Evolutionary conservation across 2,888 invertebrate genomes (phyloP), one percentile per base, ranked within the genome.

Genomic region (Drosophila limbata): DNA sequence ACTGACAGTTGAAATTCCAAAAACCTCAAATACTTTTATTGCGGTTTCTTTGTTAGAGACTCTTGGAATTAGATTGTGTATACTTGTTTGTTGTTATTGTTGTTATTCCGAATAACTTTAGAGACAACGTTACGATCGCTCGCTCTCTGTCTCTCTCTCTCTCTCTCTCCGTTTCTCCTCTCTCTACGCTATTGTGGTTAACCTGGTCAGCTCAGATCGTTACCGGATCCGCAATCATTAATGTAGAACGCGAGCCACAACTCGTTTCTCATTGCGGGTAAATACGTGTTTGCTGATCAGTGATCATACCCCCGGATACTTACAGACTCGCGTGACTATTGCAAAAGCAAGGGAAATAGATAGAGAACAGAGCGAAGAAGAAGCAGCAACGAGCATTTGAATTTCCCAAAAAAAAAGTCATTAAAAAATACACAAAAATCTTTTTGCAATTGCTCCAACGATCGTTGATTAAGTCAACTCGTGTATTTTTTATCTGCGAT

Each of bases 11-110:
- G 25, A 61, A 69, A 63, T 35, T 59, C 55, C 52, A 40, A 55
- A 33, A 37, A 47, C 33, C 51, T 55, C 51, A 66, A 55, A 33
- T 45, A 60, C 48, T 57, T 66, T 63, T 64, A 78, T 73, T 78
- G 68, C 62, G 79, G 63, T 78, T 77, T 61, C 72, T 71, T 62
- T 77, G 57, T 66, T 65, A 51, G 44, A 42, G 40, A 53, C 37
- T 37, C 25, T 51, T 51, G 35, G 15, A 17, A 50, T 35, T 15
- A 53, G 53, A 25, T 31, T 55, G 33, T 33, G 21, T 44, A 33
- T 44, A 60, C 60, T 44, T 42, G 52, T 55, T 53, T 56, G 13
- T 45, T 56, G 11, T 50, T 31, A 11, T 52, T 35, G n/a, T 35
- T 60, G 31, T 51, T 40, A 37, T 57, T 19, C 15, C 47, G 9